phyloP scores from a whole-genome alignment of 2,888 invertebrate genomes.

The Harmothoe impar region DNA sequence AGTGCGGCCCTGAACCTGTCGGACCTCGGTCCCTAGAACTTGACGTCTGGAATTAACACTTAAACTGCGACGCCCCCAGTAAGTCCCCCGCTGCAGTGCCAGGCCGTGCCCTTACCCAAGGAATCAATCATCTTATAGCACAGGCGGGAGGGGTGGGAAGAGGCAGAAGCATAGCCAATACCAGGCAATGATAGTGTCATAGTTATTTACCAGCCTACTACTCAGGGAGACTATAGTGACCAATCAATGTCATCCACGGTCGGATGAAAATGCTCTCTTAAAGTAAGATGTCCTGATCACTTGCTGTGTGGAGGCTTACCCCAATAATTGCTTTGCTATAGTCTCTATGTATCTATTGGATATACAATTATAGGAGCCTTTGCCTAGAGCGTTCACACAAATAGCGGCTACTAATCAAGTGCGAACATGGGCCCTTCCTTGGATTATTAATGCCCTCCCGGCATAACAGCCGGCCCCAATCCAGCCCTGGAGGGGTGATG shows the following conservation, averaged over 20 bases:
- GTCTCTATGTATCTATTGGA: neutral
- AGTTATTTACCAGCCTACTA: neutral
- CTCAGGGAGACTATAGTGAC: neutral
- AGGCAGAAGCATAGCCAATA: neutral
- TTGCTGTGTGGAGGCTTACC: neutral
- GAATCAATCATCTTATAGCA: neutral
- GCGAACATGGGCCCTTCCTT: neutral
- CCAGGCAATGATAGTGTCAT: neutral
- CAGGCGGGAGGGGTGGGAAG: too few species aligned
- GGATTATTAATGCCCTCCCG: slow-evolving; percentile 18
- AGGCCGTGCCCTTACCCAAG: neutral
- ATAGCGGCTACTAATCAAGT: slow-evolving; percentile 4
- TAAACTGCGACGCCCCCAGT: neutral
- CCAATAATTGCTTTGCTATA: neutral
- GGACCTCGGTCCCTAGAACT: neutral
- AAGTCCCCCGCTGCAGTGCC: neutral
- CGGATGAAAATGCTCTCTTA: neutral
- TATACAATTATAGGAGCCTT: neutral
- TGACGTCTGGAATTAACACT: slow-evolving; percentile 12
- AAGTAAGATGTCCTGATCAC: neutral
- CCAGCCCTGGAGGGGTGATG: too few species aligned
- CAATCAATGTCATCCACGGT: neutral
- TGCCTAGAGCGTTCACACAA: neutral
- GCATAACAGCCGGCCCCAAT: neutral
- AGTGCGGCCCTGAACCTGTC: neutral